phyloP scores from a whole-genome alignment of 2,888 invertebrate species.

The Amphipoea lucens region DNA sequence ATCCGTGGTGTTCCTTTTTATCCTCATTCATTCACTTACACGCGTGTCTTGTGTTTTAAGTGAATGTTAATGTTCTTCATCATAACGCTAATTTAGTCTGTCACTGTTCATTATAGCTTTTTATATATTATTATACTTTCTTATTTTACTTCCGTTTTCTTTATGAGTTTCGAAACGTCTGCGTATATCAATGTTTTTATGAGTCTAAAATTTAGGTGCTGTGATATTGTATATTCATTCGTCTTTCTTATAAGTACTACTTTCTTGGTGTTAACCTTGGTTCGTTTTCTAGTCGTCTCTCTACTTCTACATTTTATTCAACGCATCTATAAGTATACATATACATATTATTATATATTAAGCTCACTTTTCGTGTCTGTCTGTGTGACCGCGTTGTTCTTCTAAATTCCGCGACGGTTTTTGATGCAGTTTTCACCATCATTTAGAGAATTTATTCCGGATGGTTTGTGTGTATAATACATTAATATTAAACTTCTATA shows the following conservation, averaged over 20 bases:
- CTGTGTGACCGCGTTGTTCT: background rate
- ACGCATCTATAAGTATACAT: background rate
- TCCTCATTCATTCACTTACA: constrained; percentile 73
- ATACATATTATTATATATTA: background rate
- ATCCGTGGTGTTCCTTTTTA: constrained; percentile 73
- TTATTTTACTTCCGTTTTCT: constrained; percentile 57
- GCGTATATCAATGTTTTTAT: constrained; percentile 29
- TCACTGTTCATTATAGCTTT: constrained; percentile 68
- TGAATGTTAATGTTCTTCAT: constrained; percentile 80
- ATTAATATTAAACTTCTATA: background rate
- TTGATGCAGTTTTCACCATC: background rate
- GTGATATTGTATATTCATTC: constrained; percentile 14
- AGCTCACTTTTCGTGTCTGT: background rate
- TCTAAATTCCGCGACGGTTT: background rate
- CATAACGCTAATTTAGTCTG: constrained; percentile 78
- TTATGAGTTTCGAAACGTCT: constrained; percentile 42
- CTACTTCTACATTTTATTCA: background rate
- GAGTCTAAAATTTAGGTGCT: background rate
- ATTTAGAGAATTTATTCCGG: background rate
- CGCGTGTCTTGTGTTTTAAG: constrained; percentile 70
- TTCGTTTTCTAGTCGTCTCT: background rate
- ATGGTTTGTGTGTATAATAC: background rate
- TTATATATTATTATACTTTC: constrained; percentile 64
- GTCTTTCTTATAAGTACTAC: background rate
- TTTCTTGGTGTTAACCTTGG: background rate